phyloP scores from a whole-genome alignment of 1,140 invertebrate species.

The honey bee (Apis mellifera) region DNA sequence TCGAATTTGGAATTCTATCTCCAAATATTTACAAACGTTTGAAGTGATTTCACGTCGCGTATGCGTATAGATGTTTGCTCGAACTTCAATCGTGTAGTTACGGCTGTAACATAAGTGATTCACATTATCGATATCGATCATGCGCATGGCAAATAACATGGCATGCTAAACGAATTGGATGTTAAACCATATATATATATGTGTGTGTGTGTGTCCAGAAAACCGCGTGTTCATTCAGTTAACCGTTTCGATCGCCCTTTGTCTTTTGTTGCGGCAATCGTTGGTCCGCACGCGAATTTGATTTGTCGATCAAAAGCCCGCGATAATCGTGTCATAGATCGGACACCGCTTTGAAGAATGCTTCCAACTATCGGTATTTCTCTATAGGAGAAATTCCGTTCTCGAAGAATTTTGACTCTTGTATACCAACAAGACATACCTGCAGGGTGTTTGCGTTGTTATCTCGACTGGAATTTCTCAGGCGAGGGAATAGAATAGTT shows the following conservation, averaged over 20 bases:
- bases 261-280: conserved; percentile 1
- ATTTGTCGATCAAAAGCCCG: conserved; percentile 18
- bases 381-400: conserved; percentile 16
- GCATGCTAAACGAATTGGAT: neutral
- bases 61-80: neutral
- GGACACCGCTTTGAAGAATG: neutral
- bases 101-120: too few relatives aligned
- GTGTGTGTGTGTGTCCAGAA: neutral
- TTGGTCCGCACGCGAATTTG: conserved; percentile 15
- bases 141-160: neutral
- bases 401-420: neutral
- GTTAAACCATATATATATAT: neutral
- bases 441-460: neutral
- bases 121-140: neutral
- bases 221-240: conserved; percentile 14
- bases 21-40: neutral
- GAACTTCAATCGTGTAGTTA: neutral
- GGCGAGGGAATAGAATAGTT: too few relatives aligned
- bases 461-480: too few relatives aligned
- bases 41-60: neutral
- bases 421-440: neutral
- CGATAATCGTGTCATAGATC: neutral
- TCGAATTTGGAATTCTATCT: neutral
- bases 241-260: conserved; percentile 12
- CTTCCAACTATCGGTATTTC: neutral